Evolutionary conservation across 2,888 invertebrate genomes (phyloP).

Genomic region (Acheta domesticus): DNA sequence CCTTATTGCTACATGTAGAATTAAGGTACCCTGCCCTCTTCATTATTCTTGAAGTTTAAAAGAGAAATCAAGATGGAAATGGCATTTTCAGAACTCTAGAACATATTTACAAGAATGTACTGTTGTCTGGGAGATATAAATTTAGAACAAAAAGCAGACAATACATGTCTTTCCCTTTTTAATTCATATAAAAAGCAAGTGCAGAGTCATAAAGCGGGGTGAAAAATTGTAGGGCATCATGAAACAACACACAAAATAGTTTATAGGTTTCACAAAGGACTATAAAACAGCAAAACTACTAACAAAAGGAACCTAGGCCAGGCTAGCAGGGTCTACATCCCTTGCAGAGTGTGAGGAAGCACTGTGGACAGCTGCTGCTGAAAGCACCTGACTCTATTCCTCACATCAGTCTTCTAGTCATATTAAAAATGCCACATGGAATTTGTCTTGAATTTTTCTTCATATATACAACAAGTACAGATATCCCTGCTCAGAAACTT

Average conservation of each 20-base stretch:
- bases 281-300: not conserved
- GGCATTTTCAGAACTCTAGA: no score
- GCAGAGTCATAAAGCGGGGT: no score
- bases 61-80: no score
- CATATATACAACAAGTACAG: conserved; percentile 18
- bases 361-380: not conserved
- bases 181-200: no score
- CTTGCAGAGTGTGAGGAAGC: not conserved
- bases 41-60: no score
- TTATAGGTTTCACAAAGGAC: not conserved
- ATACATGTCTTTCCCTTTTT: no score
- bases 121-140: no score
- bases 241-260: not conserved
- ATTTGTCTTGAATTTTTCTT: conserved; percentile 6
- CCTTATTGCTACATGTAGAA: no score
- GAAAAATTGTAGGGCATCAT: not conserved
- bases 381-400: not conserved
- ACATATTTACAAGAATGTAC: no score
- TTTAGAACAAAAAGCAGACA: no score
- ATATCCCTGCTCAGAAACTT: conserved; percentile 1
- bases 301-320: not conserved
- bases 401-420: conserved; percentile 6
- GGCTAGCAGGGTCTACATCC: not conserved
- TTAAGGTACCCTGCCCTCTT: no score
- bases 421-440: conserved; percentile 18